A percentile compares a stretch with the other conserved stretches of the same genome.
These are phyloP conservation scores for Sinelater perroti DNA, from an alignment of 2,888 invertebrate species.

Conservation along the genomic window DNA sequence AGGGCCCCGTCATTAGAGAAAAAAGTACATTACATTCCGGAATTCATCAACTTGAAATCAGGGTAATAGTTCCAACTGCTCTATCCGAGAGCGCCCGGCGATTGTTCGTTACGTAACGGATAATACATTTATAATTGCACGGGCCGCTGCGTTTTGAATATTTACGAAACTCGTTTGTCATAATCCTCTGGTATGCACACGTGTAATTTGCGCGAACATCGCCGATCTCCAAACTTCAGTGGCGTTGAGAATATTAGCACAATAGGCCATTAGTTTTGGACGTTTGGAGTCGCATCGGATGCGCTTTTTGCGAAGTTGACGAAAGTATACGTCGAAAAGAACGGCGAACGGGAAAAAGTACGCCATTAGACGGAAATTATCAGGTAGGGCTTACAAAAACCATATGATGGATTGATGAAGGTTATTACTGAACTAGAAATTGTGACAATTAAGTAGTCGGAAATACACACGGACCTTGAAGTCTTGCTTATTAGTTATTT, in stretches of 20 bases:
- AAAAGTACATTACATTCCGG: slow-evolving; percentile 43
- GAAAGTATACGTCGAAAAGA: neutral
- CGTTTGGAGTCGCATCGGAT: too few species aligned
- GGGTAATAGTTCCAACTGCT: slow-evolving; percentile 36
- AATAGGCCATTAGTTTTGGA: too few species aligned
- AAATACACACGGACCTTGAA: too few species aligned
- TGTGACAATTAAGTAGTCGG: too few species aligned
- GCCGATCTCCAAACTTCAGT: too few species aligned
- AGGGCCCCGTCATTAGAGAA: slow-evolving; percentile 40
- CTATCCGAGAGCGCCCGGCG: slow-evolving; percentile 22
- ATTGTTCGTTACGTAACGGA: slow-evolving; percentile 27
- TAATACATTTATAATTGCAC: slow-evolving; percentile 30
- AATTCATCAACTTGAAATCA: slow-evolving; percentile 41
- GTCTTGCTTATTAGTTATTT: too few species aligned
- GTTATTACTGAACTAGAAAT: slow-evolving; percentile 4
- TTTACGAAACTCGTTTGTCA: slow-evolving; percentile 9
- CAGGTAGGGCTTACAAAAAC: slow-evolving; percentile 4
- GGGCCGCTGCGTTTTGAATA: slow-evolving; percentile 20
- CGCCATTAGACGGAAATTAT: slow-evolving; percentile 10
- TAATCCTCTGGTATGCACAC: slow-evolving; percentile 3
- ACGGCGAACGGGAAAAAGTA: slow-evolving; percentile 4
- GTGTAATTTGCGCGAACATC: slow-evolving; percentile 7
- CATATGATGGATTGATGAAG: slow-evolving; percentile 11
- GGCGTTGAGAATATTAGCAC: too few species aligned
- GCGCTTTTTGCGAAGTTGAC: neutral